Evolutionary conservation across 2,797 vertebrate species (phyloP).

Genomic region (Syndactyla subalaris): DNA sequence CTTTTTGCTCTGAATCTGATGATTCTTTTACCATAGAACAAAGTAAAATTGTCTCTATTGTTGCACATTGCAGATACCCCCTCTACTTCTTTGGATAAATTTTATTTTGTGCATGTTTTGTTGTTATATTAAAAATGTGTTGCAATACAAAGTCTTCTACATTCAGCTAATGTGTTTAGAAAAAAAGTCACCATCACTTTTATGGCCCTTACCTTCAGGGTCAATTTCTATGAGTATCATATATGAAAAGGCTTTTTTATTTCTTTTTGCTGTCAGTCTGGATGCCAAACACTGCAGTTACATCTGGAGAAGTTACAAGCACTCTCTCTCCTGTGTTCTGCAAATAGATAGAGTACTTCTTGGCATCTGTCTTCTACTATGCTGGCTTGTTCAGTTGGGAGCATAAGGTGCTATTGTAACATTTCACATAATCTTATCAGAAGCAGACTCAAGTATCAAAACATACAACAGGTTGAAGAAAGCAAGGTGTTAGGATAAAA

Average conservation of each 20-base stretch:
- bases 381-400: neutral
- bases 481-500: neutral
- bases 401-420: neutral
- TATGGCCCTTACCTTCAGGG: neutral
- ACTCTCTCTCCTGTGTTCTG: neutral
- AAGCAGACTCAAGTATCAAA: neutral
- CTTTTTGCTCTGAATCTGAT: neutral
- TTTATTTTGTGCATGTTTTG: neutral
- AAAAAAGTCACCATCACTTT: neutral
- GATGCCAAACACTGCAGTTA: neutral
- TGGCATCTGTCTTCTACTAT: neutral
- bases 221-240: neutral
- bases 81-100: neutral
- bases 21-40: neutral
- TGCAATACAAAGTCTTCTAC: neutral
- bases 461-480: neutral
- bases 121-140: neutral
- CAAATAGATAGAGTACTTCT: neutral
- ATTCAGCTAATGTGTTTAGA: neutral
- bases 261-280: neutral
- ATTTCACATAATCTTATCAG: neutral
- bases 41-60: neutral
- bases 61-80: neutral
- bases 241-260: neutral
- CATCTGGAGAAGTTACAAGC: neutral